Evolutionary conservation across 2,113 vertebrate genomes (phyloP), one percentile per base, ranked within the genome.

Genomic region (Crypturellus undulatus): DNA sequence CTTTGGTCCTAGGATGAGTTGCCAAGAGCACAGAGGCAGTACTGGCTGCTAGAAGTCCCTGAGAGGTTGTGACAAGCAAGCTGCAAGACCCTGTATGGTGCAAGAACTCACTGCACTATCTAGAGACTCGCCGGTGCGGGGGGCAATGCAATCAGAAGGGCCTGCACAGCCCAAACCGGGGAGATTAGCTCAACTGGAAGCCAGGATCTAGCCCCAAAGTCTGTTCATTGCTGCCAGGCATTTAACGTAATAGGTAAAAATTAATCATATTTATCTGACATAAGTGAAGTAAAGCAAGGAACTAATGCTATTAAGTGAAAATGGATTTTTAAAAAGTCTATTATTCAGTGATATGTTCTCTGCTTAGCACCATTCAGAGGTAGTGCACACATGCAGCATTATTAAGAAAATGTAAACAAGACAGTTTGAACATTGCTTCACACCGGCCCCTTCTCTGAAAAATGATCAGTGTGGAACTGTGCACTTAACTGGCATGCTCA

Each of bases 281-380:
- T 43, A 75, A 88, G 32, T 18, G 42, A 22, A 91, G 40, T 56
- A 75, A 78, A 84, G 45, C 0, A 3, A 83, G 51, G 51, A 87
- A 77, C 60, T 80, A 56, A 94, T 3, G 34, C 68, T 63, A 86
- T 88, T 51, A 78, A 80, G 76, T 65, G 82, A 89, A 87, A 88
- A 21, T 5, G 54, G 6, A 56, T 19, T 67, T 79, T 68, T 3
- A 84, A 32, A 52, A 72, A 12, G 28, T 4, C 9, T 80, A 30
- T 56, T 64, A n/a, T 30, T 91, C n/a, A 0, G 0, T 30, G 28
- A 10, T 63, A 47, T 2, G 10, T 43, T 95, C 89, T 94, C 76
- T 94, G 90, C 93, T 95, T 73, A 91, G 93, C 82, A 95, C 72
- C 84, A 83, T 94, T 97, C 87, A 80, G 93, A 97, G 90, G 93